phyloP scores from a whole-genome alignment of 2,797 vertebrate species.

The Poeciliopsis turneri region DNA sequence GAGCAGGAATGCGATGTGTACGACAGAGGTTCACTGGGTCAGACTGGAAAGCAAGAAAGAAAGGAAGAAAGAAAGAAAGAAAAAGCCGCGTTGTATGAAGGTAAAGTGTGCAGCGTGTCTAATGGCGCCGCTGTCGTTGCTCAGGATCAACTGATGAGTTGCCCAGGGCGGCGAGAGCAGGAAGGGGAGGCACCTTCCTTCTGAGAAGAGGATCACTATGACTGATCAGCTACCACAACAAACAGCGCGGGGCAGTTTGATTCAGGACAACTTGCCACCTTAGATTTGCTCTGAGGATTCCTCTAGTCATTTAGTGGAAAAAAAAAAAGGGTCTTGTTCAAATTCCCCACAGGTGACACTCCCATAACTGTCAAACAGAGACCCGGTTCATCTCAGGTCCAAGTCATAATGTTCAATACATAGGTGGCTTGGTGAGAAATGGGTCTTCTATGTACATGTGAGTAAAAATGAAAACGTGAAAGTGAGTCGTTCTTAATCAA shows the following conservation, averaged over 20 bases:
- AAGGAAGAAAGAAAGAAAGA: not conserved
- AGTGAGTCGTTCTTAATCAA: not conserved
- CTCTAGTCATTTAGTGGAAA: constrained; percentile 66
- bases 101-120: not conserved
- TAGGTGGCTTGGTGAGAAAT: constrained; percentile 44
- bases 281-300: constrained; percentile 34
- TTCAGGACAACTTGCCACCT: constrained; percentile 24
- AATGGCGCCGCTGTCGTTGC: not conserved
- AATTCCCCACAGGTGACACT: constrained; percentile 66
- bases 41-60: not conserved
- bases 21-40: constrained; percentile 1
- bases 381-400: constrained; percentile 52
- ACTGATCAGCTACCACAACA: constrained; percentile 47
- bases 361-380: constrained; percentile 62
- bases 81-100: not conserved
- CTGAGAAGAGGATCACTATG: constrained; percentile 56
- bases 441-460: not conserved
- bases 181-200: constrained; percentile 64
- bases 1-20: constrained; percentile 30
- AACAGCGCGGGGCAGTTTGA: constrained; percentile 7
- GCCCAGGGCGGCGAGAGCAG: constrained; percentile 21
- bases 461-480: constrained; percentile 18
- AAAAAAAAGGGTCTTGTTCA: constrained; percentile 36
- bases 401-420: constrained; percentile 50
- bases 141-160: not conserved